Percentiles rank a stretch among this genome's conserved stretches.
phyloP scores from a whole-genome alignment of 2,888 invertebrate species.

The Muschampia plurimacula region DNA sequence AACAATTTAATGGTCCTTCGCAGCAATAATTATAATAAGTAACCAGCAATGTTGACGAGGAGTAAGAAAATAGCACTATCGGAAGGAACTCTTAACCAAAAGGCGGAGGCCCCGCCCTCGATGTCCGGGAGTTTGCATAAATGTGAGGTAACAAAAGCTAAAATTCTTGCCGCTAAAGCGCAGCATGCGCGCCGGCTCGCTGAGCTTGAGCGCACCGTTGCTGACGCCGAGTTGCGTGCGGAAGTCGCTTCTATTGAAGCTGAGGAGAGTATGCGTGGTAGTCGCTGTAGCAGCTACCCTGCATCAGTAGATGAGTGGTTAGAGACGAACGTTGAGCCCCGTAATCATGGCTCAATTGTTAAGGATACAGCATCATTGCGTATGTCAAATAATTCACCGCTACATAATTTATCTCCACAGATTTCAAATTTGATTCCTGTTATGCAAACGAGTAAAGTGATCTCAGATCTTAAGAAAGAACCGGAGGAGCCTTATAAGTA shows the following conservation, averaged over 20 bases:
- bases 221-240: background rate
- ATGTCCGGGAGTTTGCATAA: background rate
- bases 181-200: constrained; percentile 10
- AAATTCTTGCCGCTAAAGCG: background rate
- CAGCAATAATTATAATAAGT: background rate
- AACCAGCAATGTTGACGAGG: background rate
- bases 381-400: background rate
- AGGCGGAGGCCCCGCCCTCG: background rate
- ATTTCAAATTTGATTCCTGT: background rate
- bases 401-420: constrained; percentile 9
- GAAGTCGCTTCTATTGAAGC: constrained; percentile 2
- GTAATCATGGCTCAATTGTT: background rate
- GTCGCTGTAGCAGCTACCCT: background rate
- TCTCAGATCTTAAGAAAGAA: constrained; percentile 2
- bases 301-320: constrained; percentile 3
- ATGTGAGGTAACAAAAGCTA: constrained; percentile 1
- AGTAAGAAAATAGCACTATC: background rate
- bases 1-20: constrained; percentile 4
- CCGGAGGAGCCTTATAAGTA: background rate
- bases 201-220: background rate
- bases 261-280: background rate
- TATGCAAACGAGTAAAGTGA: background rate
- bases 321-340: constrained; percentile 7
- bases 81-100: background rate
- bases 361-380: background rate